These are phyloP conservation scores for Lutjanus erythropterus DNA, from an alignment of 2,113 vertebrate genomes.

Conservation along the genomic window DNA sequence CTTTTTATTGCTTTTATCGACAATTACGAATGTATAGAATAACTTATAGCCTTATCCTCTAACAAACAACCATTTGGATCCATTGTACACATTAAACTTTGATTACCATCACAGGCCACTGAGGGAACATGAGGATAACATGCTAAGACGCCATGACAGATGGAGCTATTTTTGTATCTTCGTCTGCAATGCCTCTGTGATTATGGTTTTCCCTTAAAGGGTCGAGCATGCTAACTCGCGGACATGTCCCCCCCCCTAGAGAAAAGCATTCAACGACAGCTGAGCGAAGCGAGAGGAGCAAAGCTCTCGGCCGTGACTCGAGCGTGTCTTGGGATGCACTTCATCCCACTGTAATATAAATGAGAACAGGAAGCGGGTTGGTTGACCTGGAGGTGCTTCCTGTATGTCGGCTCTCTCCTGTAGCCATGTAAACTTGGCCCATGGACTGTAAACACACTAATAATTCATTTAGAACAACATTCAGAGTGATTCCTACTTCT, in stretches of 20 bases:
- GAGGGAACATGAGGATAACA: neutral
- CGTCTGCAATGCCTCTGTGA: neutral
- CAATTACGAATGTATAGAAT: neutral
- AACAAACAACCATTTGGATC: slow-evolving; percentile 4
- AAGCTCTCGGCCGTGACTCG: slow-evolving; percentile 4
- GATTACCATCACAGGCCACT: neutral
- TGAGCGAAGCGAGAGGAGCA: neutral
- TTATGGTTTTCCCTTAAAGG: slow-evolving; percentile 29
- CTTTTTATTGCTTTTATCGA: neutral
- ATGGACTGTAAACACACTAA: slow-evolving; percentile 23
- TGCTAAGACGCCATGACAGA: slow-evolving; percentile 17
- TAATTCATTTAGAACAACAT: slow-evolving; percentile 50
- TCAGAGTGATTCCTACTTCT: neutral
- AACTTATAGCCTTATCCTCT: neutral
- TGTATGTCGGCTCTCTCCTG: slow-evolving; percentile 19
- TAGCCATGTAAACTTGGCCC: slow-evolving; percentile 19
- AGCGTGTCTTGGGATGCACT: slow-evolving; percentile 27
- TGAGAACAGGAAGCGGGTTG: slow-evolving; percentile 53
- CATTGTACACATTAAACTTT: slow-evolving; percentile 23
- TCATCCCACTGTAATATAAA: slow-evolving; percentile 60
- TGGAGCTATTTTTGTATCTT: slow-evolving; percentile 33
- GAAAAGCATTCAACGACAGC: slow-evolving; percentile 23
- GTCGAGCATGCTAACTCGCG: slow-evolving; percentile 10
- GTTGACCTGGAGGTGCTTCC: slow-evolving; percentile 33
- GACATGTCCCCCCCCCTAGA: neutral